Evolutionary conservation across 1,140 invertebrate species (phyloP), one percentile per base, ranked within the genome.

Genomic region (Periplaneta americana): DNA sequence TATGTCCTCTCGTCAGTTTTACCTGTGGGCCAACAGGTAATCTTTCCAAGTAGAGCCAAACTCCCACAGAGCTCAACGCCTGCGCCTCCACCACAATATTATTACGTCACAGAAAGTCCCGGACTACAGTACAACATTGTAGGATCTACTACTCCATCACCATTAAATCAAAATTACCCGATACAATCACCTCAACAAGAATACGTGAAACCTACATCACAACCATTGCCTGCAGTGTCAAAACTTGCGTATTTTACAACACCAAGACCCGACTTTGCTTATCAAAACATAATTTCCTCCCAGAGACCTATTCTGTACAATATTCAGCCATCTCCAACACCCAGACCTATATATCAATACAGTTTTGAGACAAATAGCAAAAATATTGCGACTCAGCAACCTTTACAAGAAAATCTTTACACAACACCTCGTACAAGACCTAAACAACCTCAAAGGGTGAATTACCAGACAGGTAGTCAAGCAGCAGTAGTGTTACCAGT

Each of bases 291-390:
- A n/a, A 22, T 15, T 28, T 66, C 48, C 22, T 66, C 48, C 15
- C 17, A 77, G 75, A 77, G 75, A 34, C 75, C 75, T 6, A 34
- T 77, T 31, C 3, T 34, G 31, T 77, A 77, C 31, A 77, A 77
- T 13, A 77, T 34, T 13, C 35, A 77, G 28, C n/a, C 76, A 15
- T 78, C 76, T 34, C 76, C 76, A 28, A 34, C 76, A 3, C 34
- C 76, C 2, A 34, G 35, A 36, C 76, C 76, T 10, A 66, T 18
- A 10, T 80, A 80, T 31, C 79, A 86, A 76, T 86, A 86, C 79
- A 86, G 84, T 78, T 87, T 84, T 77, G 82, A 84, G 8, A 85
- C 84, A 32, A 83, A 85, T 31, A 84, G 84, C 28, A 85, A 85
- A 1, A 66, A 66, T n/a, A 1, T 28, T 0, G n/a, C 22, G 9